These are phyloP conservation scores for Triplophysa bombifrons DNA, from an alignment of 2,797 vertebrate species.

Conservation along the genomic window DNA sequence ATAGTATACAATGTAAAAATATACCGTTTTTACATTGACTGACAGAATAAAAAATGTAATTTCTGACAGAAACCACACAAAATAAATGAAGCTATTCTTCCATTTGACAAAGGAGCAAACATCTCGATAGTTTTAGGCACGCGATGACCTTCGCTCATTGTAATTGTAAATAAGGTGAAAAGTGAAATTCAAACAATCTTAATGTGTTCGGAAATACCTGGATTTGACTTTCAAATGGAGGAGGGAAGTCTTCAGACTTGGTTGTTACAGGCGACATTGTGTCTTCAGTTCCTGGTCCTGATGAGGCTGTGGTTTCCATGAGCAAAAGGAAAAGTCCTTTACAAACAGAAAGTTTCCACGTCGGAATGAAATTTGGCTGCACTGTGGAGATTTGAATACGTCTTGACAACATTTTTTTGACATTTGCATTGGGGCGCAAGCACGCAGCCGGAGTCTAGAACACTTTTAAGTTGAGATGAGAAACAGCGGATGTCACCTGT, in stretches of 20 bases:
- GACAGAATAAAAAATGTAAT: not conserved
- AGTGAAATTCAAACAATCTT: not conserved
- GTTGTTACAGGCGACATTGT: not conserved
- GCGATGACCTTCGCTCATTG: not conserved
- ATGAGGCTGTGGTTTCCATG: slow-evolving; percentile 32
- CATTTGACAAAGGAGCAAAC: not conserved
- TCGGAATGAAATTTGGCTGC: slow-evolving; percentile 17
- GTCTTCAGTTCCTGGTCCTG: not conserved
- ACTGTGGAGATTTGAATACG: slow-evolving; percentile 34
- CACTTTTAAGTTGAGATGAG: not conserved
- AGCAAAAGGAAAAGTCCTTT: slow-evolving; percentile 25
- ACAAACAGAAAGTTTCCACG: slow-evolving; percentile 33
- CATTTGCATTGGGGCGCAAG: not conserved
- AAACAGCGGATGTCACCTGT: not conserved
- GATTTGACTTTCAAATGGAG: slow-evolving; percentile 14
- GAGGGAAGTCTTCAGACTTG: not conserved
- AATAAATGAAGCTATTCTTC: not conserved
- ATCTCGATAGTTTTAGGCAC: not conserved
- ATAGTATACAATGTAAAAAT: not conserved
- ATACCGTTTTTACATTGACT: not conserved
- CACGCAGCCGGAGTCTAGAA: not conserved
- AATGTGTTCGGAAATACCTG: not conserved
- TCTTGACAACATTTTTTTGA: not conserved
- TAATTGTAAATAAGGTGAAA: not conserved
- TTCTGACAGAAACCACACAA: not conserved